These are phyloP conservation scores for Hemicentrotus pulcherrimus DNA, from an alignment of 35 echinoderm and acorn worm species.

Conservation along the genomic window DNA sequence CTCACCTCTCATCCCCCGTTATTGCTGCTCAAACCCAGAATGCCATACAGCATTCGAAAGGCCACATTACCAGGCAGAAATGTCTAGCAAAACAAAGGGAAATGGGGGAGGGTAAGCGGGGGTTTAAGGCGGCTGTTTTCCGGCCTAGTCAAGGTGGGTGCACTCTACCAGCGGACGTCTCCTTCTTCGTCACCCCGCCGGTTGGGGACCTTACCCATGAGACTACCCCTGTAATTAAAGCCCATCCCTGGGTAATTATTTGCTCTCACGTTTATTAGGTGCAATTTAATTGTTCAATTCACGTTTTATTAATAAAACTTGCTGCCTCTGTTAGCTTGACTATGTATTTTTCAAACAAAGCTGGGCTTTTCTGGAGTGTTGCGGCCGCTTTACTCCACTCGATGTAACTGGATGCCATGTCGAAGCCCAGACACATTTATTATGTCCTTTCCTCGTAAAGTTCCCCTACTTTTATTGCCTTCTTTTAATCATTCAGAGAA, in stretches of 20 bases:
- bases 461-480: background rate
- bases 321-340: slow-evolving; percentile 34
- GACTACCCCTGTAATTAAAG: slow-evolving; percentile 36
- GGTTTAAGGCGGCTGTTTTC: slow-evolving; percentile 19
- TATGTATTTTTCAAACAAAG: slow-evolving; percentile 52
- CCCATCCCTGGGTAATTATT: slow-evolving; percentile 50
- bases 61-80: slow-evolving; percentile 27
- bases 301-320: slow-evolving; percentile 55
- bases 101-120: background rate
- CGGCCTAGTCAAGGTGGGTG: slow-evolving; percentile 33
- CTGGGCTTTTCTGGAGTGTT: slow-evolving; percentile 30
- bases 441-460: slow-evolving; percentile 24
- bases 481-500: slow-evolving; percentile 10
- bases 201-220: slow-evolving; percentile 35
- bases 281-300: slow-evolving; percentile 55
- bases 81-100: slow-evolving; percentile 29
- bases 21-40: background rate
- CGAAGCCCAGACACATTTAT: slow-evolving; percentile 34
- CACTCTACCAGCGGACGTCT: slow-evolving; percentile 32
- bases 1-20: slow-evolving; percentile 24
- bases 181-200: slow-evolving; percentile 40
- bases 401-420: slow-evolving; percentile 10
- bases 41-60: background rate
- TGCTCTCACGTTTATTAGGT: slow-evolving; percentile 55
- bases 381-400: background rate